These are phyloP conservation scores for Erebia aethiops DNA, from an alignment of 2,888 invertebrate species.

Conservation along the genomic window DNA sequence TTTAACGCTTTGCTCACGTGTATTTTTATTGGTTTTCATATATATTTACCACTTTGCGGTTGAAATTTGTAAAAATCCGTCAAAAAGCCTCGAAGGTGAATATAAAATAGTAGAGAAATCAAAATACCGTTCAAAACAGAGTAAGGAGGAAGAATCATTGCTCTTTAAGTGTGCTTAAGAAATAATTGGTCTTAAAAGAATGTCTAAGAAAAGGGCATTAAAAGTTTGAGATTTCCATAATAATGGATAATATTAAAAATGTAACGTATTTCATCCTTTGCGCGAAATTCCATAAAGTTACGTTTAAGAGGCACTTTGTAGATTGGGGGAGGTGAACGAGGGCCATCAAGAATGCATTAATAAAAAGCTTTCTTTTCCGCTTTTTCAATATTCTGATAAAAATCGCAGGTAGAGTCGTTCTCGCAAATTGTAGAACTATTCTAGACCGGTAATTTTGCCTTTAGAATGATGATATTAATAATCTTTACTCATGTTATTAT, in stretches of 20 bases:
- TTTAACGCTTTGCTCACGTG: too few species aligned
- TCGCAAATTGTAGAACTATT: background rate
- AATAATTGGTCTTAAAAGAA: constrained; percentile 20
- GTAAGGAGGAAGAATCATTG: background rate
- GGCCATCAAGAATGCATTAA: constrained; percentile 22
- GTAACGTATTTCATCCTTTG: constrained; percentile 20
- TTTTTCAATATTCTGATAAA: constrained; percentile 18
- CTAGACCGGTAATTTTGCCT: background rate
- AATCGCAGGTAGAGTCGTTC: background rate
- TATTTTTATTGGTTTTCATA: too few species aligned
- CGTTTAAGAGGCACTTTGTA: constrained; percentile 26
- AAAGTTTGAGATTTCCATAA: constrained; percentile 19
- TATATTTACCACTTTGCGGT: too few species aligned
- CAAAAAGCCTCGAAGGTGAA: background rate
- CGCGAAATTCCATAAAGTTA: constrained; percentile 22
- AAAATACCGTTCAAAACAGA: background rate
- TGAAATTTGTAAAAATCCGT: too few species aligned
- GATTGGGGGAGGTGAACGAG: constrained; percentile 26
- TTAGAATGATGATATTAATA: background rate
- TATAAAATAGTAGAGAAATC: background rate
- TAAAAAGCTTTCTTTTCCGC: constrained; percentile 2
- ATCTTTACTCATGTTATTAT: too few species aligned
- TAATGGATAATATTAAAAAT: constrained; percentile 25
- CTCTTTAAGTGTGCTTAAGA: background rate
- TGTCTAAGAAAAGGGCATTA: constrained; percentile 20